Percentiles rank a stretch among this genome's conserved stretches.
Evolutionary conservation across 2,797 vertebrate genomes (phyloP).

Genomic region (Iguana delicatissima): DNA sequence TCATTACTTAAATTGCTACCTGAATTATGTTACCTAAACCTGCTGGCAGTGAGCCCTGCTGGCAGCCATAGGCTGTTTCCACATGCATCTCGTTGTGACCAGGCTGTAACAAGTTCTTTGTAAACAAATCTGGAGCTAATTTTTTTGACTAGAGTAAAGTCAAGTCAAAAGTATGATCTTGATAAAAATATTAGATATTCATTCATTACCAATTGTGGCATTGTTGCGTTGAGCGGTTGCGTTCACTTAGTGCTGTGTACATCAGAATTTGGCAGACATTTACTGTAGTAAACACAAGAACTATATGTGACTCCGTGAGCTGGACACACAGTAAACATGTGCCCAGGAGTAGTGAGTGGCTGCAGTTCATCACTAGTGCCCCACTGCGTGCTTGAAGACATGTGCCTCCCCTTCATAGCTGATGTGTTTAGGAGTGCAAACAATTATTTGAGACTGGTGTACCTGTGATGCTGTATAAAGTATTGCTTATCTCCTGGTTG

Average conservation of each 20-base stretch:
- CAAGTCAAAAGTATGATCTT: not conserved
- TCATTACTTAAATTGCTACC: not conserved
- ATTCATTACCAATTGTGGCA: not conserved
- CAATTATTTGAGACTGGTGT: not conserved
- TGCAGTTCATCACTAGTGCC: not conserved
- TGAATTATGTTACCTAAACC: not conserved
- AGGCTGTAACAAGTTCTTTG: not conserved
- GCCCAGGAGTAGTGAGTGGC: not conserved
- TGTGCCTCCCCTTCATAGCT: not conserved
- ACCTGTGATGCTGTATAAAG: not conserved
- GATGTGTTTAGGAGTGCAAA: not conserved
- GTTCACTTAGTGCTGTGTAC: not conserved
- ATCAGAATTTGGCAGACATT: not conserved
- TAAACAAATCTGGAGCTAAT: not conserved
- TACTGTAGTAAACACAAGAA: not conserved
- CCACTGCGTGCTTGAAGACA: not conserved
- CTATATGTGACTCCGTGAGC: not conserved
- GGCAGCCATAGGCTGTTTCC: not conserved
- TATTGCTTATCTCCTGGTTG: not conserved
- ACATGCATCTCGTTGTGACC: no score
- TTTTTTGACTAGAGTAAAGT: not conserved
- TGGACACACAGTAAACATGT: not conserved
- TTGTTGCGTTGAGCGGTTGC: not conserved
- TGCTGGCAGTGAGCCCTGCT: not conserved
- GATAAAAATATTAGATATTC: not conserved